phyloP scores from a whole-genome alignment of 53 echinoderm and acorn worm species.

The Echinometra lucunter region DNA sequence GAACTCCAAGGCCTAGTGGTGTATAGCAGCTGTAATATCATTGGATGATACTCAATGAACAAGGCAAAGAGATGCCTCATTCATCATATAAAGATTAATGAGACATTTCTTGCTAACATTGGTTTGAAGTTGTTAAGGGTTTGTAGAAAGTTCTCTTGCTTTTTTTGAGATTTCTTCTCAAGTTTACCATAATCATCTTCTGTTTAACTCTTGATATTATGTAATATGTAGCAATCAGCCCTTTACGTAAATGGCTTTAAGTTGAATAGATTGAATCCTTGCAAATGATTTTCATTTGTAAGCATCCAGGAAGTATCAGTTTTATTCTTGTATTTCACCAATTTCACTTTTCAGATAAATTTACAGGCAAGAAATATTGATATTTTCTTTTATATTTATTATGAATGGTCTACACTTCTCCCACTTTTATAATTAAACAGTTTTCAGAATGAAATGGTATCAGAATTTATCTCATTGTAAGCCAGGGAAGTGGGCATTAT shows the following conservation, averaged over 20 bases:
- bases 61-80: background rate
- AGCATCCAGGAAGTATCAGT: background rate
- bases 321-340: background rate
- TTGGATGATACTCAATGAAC: background rate
- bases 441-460: background rate
- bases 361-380: background rate
- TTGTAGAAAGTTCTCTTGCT: background rate
- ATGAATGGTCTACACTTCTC: background rate
- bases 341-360: background rate
- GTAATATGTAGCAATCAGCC: background rate
- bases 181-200: background rate
- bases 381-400: background rate
- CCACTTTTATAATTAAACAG: background rate
- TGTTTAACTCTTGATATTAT: background rate
- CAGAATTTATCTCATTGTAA: background rate
- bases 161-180: background rate
- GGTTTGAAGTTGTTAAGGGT: background rate
- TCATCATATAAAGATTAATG: background rate
- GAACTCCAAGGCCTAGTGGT: background rate
- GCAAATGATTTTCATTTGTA: background rate
- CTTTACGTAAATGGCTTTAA: background rate
- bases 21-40: slow-evolving; percentile 3
- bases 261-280: background rate
- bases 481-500: background rate
- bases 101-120: background rate